Percentiles rank a stretch among this genome's conserved stretches.
These are phyloP conservation scores for Sus cebifrons DNA, from an alignment of 2,797 vertebrate genomes.

Conservation along the genomic window DNA sequence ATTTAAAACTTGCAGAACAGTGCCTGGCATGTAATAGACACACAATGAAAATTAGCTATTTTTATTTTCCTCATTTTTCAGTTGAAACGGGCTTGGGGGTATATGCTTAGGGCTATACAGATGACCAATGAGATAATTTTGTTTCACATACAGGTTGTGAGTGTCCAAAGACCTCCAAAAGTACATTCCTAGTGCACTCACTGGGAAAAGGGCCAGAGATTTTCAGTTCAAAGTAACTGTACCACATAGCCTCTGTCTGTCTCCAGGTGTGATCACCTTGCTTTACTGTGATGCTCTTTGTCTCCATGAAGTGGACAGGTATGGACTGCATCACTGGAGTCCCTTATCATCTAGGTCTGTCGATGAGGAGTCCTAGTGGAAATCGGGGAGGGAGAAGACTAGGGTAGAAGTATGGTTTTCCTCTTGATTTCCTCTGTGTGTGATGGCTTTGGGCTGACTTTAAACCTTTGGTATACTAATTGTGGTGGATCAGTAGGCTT, in stretches of 20 bases:
- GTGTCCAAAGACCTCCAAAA: background rate
- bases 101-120: background rate
- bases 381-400: background rate
- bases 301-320: background rate
- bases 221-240: background rate
- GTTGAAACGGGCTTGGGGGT: background rate
- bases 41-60: background rate
- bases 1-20: background rate
- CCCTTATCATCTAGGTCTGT: background rate
- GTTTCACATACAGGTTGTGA: background rate
- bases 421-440: background rate
- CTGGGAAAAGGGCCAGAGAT: background rate
- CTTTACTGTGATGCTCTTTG: background rate
- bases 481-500: background rate
- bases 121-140: background rate
- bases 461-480: background rate
- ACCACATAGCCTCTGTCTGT: background rate
- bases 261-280: background rate
- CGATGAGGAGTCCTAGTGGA: background rate
- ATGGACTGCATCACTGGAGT: background rate
- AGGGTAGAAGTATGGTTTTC: background rate
- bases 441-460: background rate
- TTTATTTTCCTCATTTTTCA: constrained; percentile 25
- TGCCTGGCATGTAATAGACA: background rate
- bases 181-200: background rate